Conservation (phyloP, 2,113 vertebrate genomes). For the Hepsetus odoe region DNA sequence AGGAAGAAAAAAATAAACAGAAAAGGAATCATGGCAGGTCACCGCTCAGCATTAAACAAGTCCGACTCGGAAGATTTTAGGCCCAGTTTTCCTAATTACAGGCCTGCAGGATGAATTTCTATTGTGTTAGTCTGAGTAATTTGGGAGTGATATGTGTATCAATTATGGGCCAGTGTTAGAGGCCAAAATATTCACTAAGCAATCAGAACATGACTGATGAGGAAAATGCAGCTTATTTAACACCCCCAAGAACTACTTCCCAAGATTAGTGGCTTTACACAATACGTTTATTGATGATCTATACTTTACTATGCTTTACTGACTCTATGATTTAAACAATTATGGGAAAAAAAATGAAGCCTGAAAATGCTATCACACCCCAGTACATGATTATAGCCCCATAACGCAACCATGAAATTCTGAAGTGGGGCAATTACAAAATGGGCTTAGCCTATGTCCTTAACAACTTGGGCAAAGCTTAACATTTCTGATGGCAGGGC, state of each 20-base stretch:
- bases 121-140: slow-evolving; percentile 4
- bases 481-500: slow-evolving; percentile 40
- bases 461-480: slow-evolving; percentile 29
- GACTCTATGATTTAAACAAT: neutral
- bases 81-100: neutral
- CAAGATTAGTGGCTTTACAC: neutral
- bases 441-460: slow-evolving; percentile 36
- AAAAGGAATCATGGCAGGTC: neutral
- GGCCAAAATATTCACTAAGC: neutral
- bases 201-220: neutral
- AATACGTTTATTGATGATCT: neutral
- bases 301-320: neutral
- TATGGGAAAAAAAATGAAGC: neutral
- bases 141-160: slow-evolving; percentile 8
- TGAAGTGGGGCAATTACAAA: slow-evolving; percentile 25
- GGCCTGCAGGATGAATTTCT: neutral
- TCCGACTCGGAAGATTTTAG: neutral
- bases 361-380: slow-evolving; percentile 23
- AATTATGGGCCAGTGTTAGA: slow-evolving; percentile 8
- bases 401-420: slow-evolving; percentile 32
- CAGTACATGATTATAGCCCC: slow-evolving; percentile 19
- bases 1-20: neutral
- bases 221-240: neutral
- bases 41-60: neutral
- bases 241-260: neutral